Percentiles rank a stretch among this genome's conserved stretches.
Conservation (phyloP, 2,888 invertebrate genomes). For the Acleris laterana region DNA sequence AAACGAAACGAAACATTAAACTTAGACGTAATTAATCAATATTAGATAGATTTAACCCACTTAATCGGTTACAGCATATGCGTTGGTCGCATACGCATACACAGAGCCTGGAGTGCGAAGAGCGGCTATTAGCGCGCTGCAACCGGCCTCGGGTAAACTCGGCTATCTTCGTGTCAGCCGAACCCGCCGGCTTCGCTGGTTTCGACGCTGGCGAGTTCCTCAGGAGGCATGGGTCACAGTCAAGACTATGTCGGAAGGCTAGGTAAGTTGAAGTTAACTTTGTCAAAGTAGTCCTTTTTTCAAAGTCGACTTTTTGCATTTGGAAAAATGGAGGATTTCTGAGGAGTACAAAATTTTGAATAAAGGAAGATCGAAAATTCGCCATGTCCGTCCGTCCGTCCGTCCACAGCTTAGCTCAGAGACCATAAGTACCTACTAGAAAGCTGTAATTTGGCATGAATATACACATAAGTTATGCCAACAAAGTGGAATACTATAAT, state of each 20-base stretch:
- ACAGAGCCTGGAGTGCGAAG: conserved; percentile 86
- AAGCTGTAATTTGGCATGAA: too few species aligned
- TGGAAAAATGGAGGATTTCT: too few species aligned
- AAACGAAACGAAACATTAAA: too few species aligned
- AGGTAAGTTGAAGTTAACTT: conserved; percentile 66
- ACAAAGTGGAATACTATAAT: too few species aligned
- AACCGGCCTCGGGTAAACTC: conserved; percentile 92
- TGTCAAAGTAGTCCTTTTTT: neutral
- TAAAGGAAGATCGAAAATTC: too few species aligned
- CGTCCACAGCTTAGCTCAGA: too few species aligned
- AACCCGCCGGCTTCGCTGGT: conserved; percentile 89
- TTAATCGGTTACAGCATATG: conserved; percentile 83
- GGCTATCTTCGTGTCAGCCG: conserved; percentile 92
- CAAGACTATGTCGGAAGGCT: conserved; percentile 91
- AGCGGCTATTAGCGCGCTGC: conserved; percentile 82
- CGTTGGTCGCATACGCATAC: conserved; percentile 89
- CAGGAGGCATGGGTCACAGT: conserved; percentile 91
- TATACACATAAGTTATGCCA: too few species aligned
- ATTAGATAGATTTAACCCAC: neutral
- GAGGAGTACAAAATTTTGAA: too few species aligned
- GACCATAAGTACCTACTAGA: too few species aligned
- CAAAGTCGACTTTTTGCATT: too few species aligned
- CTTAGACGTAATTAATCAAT: too few species aligned
- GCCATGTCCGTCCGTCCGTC: too few species aligned
- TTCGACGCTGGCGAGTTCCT: conserved; percentile 92